Evolutionary conservation across 2,888 invertebrate species (phyloP).

Genomic region (Phyllotreta cruciferae): DNA sequence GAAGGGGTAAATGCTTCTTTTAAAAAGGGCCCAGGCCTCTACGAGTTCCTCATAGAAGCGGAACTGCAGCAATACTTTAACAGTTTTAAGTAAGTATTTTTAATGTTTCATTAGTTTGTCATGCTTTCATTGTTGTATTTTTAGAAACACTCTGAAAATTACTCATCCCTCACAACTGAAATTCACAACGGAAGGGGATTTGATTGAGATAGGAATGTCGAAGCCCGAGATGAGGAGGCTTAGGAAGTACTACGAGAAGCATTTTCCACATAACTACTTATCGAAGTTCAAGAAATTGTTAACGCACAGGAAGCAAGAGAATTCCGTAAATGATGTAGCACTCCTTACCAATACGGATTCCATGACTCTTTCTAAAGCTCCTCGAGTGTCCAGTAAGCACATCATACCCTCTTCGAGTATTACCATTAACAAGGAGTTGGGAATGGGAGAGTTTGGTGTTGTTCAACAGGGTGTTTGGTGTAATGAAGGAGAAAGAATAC

Average conservation of each 20-base stretch:
- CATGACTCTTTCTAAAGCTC: slow-evolving; percentile 58
- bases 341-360: slow-evolving; percentile 52
- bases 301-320: slow-evolving; percentile 67
- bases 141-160: slow-evolving; percentile 87
- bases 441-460: slow-evolving; percentile 96
- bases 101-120: slow-evolving; percentile 8
- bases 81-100: slow-evolving; percentile 69
- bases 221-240: slow-evolving; percentile 94
- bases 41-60: slow-evolving; percentile 92
- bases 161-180: slow-evolving; percentile 88
- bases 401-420: slow-evolving; percentile 85
- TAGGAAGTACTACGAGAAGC: slow-evolving; percentile 92
- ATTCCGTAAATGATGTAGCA: slow-evolving; percentile 47
- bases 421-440: slow-evolving; percentile 91
- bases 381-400: slow-evolving; percentile 82
- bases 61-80: slow-evolving; percentile 93
- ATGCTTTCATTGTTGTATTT: slow-evolving; percentile 39
- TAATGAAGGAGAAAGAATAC: slow-evolving; percentile 88
- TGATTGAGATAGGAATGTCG: slow-evolving; percentile 89
- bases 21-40: slow-evolving; percentile 71
- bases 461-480: slow-evolving; percentile 99
- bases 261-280: slow-evolving; percentile 92
- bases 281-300: slow-evolving; percentile 89
- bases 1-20: slow-evolving; percentile 56
- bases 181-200: slow-evolving; percentile 92